Evolutionary conservation across 2,888 invertebrate species (phyloP).

Genomic region (Tridacna crocea): DNA sequence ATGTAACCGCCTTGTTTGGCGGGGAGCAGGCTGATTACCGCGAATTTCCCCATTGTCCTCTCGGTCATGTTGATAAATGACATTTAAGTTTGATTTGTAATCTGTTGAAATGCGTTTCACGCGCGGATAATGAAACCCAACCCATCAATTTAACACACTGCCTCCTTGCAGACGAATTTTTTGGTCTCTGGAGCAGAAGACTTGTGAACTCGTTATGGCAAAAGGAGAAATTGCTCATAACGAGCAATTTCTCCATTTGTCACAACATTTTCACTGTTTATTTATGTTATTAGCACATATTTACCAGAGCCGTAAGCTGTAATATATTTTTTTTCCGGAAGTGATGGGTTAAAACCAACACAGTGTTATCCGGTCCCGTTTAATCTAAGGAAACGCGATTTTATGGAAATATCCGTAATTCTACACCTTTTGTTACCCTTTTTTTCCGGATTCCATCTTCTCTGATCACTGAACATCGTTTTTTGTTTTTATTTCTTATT

Average conservation of each 20-base stretch:
- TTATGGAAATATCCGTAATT: slow-evolving; percentile 33
- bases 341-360: slow-evolving; percentile 16
- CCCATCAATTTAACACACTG: background rate
- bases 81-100: slow-evolving; percentile 43
- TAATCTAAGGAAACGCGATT: slow-evolving; percentile 35
- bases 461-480: background rate
- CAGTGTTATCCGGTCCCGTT: slow-evolving; percentile 32
- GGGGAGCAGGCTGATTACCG: slow-evolving; percentile 41
- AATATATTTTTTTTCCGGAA: too few species aligned
- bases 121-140: slow-evolving; percentile 18
- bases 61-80: slow-evolving; percentile 48
- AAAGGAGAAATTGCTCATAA: too few species aligned
- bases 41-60: slow-evolving; percentile 53
- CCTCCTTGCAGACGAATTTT: too few species aligned
- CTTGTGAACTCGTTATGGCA: too few species aligned
- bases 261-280: too few species aligned
- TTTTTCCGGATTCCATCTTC: background rate
- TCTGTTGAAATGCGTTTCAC: slow-evolving; percentile 27
- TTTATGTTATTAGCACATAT: too few species aligned
- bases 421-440: slow-evolving; percentile 31
- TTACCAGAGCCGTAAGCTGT: too few species aligned
- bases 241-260: too few species aligned
- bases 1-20: slow-evolving; percentile 12
- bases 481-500: too few species aligned
- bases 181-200: too few species aligned